Evolutionary conservation across 2,797 vertebrate species (phyloP), one percentile per base, ranked within the genome.

Genomic region (Centroberyx gerrardi): DNA sequence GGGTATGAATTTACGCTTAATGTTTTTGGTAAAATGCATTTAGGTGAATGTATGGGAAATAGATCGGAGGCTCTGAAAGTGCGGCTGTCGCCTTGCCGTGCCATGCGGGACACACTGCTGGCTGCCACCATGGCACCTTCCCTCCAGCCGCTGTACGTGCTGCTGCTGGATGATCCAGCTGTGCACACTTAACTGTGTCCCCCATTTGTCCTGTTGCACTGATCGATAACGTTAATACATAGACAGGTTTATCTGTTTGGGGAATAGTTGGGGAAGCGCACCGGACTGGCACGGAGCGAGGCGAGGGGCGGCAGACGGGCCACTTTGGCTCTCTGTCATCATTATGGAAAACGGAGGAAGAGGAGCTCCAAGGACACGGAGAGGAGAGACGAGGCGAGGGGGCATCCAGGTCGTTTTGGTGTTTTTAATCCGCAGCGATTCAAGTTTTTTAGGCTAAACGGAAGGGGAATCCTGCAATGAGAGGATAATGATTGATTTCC

Each of bases 101-200:
- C 91, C 90, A 89, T 86, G 83, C 91, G 85, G 90, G 91, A 88
- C 85, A 65, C 77, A 10, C 80, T 61, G 74, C 82, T 62, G 77
- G 70, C 85, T 83, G 83, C 86, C 86, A 88, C 85, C 87, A 77
- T 86, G 86, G 86, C 85, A 88, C 80, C 85, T 66, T 78, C 77
- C 55, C 73, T 8, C 62, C 73, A 74, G 75, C 5, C 48, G 56
- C 66, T 74, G 55, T 56, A 10, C 38, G 15, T 56, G 63, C 72
- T n/a, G 54, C 12, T 15, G 51, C 69, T 62, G 69, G 33, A 36
- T 36, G 3, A 12, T 84, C 88, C 91, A 91, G 90, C 85, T 90
- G 88, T 64, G 86, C 72, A 74, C 76, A 44, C 76, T 65, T 81
- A 29, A 6, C 71, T 70, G 68, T 44, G 13, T 44, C 63, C 62